Evolutionary conservation across 2,888 invertebrate genomes (phyloP), one percentile per base, ranked within the genome.

Genomic region (Drosophila heteroneura): DNA sequence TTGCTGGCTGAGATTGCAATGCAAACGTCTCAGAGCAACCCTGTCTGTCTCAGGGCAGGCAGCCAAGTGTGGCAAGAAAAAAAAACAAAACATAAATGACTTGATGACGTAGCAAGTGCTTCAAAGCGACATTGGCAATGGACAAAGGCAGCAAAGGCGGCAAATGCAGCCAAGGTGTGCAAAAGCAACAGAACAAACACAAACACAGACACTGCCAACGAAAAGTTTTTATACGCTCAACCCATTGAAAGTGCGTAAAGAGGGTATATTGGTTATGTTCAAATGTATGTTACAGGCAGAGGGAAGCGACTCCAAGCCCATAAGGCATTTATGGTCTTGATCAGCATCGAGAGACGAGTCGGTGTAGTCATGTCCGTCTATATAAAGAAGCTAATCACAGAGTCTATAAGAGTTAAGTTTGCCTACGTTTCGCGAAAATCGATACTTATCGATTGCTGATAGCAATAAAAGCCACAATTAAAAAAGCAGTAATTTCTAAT

Each of bases 121-220:
- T 77, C 75, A 83, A 81, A 85, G 76, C 85, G 89, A 88, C 91
- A 91, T 89, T 90, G 89, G 85, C 86, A 89, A 88, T 89, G 86
- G 76, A 65, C 74, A 70, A 47, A 64, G 61, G n/a, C 57, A 57
- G 28, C 1, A 30, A 28, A 41, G 57, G 57, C n/a, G 57, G 14
- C 41, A 54, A 60, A 47, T 26, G 68, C 67, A 51, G 60, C 61
- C 68, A 81, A 82, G 84, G 82, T 81, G 82, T 80, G 69, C 76
- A 74, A 76, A 68, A 74, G 65, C 53, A 78, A 76, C 47, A 26
- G 26, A 47, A 26, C 47, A 26, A 47, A 16, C 47, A 26, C 47
- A 47, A 47, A 47, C 22, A 47, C 4, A 47, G 22, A 26, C 14
- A 22, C 19, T 26, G 51, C 19, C 28, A 51, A 26, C 47, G 47